Evolutionary conservation across 2,888 invertebrate genomes (phyloP).

Genomic region (Notocelia uddmanniana): DNA sequence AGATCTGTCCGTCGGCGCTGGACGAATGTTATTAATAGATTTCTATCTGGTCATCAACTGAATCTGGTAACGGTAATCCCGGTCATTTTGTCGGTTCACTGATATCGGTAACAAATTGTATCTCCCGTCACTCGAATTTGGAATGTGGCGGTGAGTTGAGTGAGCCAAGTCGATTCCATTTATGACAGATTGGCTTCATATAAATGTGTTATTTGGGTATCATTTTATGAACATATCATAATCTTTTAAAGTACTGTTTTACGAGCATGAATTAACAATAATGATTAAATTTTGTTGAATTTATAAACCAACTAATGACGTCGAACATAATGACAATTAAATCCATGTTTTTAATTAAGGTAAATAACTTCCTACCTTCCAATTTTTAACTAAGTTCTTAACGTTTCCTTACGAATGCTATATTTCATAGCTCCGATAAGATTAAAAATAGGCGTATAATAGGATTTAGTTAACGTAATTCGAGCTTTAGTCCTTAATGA

Average conservation of each 20-base stretch:
- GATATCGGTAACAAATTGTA: constrained; percentile 81
- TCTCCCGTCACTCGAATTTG: constrained; percentile 58
- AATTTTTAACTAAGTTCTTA: neutral
- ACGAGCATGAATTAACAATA: neutral
- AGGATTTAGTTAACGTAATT: constrained; percentile 59
- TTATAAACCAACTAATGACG: neutral
- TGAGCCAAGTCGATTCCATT: constrained; percentile 34
- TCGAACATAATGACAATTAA: no score
- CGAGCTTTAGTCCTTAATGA: constrained; percentile 71
- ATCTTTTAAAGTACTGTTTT: constrained; percentile 1
- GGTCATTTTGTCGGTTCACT: constrained; percentile 72
- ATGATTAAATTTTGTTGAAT: no score
- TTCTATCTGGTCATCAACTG: constrained; percentile 82
- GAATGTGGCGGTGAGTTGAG: constrained; percentile 43
- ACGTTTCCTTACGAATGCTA: neutral
- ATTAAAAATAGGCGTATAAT: constrained; percentile 44
- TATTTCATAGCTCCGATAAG: constrained; percentile 41
- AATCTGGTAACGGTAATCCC: constrained; percentile 79
- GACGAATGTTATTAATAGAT: constrained; percentile 85
- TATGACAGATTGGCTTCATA: constrained; percentile 38
- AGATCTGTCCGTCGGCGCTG: constrained; percentile 81
- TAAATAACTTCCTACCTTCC: neutral
- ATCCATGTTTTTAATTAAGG: no score
- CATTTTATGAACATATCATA: constrained; percentile 5
- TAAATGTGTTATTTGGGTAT: constrained; percentile 10